Evolutionary conservation across 2,113 vertebrate species (phyloP).

Genomic region (Gracilinanus agilis): DNA sequence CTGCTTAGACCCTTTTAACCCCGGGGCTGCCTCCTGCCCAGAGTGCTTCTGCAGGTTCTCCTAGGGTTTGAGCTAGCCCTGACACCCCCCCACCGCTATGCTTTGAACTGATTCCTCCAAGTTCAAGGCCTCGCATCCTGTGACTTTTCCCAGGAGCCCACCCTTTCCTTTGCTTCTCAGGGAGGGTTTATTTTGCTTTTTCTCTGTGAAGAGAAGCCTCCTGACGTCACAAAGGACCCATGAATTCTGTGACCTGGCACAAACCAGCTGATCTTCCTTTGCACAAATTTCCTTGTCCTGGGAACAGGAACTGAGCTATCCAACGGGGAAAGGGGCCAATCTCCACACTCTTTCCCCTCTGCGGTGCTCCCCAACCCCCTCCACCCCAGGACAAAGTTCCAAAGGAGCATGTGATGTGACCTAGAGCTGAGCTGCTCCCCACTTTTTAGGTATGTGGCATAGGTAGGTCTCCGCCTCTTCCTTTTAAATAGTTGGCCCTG

Average conservation of each 20-base stretch:
- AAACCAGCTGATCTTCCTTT: neutral
- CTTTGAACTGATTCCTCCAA: constrained; percentile 28
- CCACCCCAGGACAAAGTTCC: neutral
- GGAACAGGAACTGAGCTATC: neutral
- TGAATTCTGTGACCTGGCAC: neutral
- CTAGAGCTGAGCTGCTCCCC: neutral
- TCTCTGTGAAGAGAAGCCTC: neutral
- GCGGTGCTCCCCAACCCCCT: too few relatives aligned
- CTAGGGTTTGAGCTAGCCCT: constrained; percentile 11
- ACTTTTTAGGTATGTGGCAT: neutral
- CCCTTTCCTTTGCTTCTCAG: neutral
- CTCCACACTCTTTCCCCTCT: neutral
- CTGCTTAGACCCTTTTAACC: neutral
- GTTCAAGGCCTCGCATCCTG: neutral
- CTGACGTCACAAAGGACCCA: neutral
- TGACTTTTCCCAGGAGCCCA: neutral
- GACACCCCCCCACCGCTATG: neutral
- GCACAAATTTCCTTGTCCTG: neutral
- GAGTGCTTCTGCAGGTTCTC: neutral
- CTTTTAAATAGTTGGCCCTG: neutral
- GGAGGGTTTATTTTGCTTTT: constrained; percentile 5
- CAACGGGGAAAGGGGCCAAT: neutral
- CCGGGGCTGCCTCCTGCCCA: neutral
- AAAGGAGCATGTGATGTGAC: neutral
- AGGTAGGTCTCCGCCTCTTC: too few relatives aligned